A percentile compares a stretch with the other conserved stretches of the same genome.
Evolutionary conservation across 2,888 invertebrate genomes (phyloP).

Genomic region (Eudasyphora cyanicolor): DNA sequence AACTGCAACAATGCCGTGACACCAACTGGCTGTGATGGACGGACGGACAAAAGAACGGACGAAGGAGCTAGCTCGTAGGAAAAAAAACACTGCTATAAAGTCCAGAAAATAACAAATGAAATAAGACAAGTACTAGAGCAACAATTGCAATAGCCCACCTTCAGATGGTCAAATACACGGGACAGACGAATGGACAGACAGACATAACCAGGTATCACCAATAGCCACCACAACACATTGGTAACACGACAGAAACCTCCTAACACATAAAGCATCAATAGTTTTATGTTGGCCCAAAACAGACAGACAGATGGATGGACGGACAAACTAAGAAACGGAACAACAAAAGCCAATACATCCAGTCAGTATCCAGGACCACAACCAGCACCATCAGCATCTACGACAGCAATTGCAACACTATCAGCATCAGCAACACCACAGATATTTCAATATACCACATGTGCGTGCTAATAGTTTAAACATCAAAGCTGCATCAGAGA

Average conservation of each 20-base stretch:
- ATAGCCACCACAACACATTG: slow-evolving; percentile 25
- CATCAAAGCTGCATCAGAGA: slow-evolving; percentile 49
- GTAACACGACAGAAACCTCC: slow-evolving; percentile 16
- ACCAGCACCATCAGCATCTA: background rate
- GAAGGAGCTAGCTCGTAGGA: slow-evolving; percentile 24
- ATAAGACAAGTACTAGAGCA: slow-evolving; percentile 47
- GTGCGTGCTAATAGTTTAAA: slow-evolving; percentile 67
- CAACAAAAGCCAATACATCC: slow-evolving; percentile 50
- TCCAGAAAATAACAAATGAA: slow-evolving; percentile 35
- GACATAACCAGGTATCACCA: background rate
- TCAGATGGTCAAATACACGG: background rate
- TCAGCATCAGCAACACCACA: slow-evolving; percentile 43
- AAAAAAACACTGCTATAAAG: slow-evolving; percentile 10
- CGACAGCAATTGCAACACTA: slow-evolving; percentile 10
- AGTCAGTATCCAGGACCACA: slow-evolving; percentile 28
- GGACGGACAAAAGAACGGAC: slow-evolving; percentile 32
- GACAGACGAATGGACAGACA: background rate
- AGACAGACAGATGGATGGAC: background rate
- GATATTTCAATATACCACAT: slow-evolving; percentile 65
- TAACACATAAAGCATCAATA: slow-evolving; percentile 30
- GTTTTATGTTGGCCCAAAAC: too few relatives aligned
- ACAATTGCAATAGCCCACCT: slow-evolving; percentile 41
- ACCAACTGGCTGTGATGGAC: slow-evolving; percentile 49
- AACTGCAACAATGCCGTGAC: slow-evolving; percentile 38
- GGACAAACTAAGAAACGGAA: background rate